These are phyloP conservation scores for Mythimna pallens DNA, from an alignment of 2,888 invertebrate genomes.

Conservation along the genomic window DNA sequence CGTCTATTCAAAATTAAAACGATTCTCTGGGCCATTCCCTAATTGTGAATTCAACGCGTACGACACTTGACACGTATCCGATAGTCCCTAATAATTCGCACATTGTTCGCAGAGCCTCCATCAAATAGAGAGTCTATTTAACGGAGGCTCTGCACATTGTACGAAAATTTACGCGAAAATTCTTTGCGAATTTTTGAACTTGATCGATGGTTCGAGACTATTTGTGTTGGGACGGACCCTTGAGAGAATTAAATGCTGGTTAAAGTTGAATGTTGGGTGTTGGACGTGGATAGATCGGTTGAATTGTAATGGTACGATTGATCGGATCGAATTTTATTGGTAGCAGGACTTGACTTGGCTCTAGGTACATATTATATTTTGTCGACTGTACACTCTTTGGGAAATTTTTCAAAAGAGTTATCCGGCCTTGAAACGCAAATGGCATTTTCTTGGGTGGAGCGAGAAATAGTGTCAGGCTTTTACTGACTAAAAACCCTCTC, in stretches of 20 bases:
- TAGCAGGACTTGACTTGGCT: not conserved
- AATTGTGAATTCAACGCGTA: constrained; percentile 65
- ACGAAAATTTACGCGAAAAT: constrained; percentile 40
- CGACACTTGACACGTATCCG: constrained; percentile 54
- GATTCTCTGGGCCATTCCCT: constrained; percentile 52
- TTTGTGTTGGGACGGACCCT: constrained; percentile 20
- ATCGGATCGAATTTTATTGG: constrained; percentile 31
- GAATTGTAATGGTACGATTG: constrained; percentile 21
- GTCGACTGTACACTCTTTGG: not conserved
- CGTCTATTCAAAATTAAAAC: constrained; percentile 64
- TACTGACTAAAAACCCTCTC: too few relatives aligned
- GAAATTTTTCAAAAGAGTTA: too few relatives aligned
- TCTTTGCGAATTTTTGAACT: constrained; percentile 29
- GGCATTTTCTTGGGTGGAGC: too few relatives aligned
- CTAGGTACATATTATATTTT: not conserved
- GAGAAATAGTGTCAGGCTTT: too few relatives aligned
- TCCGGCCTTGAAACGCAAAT: too few relatives aligned
- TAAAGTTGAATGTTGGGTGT: constrained; percentile 17
- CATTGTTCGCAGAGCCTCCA: constrained; percentile 55
- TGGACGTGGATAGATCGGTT: constrained; percentile 28
- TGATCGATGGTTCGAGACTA: constrained; percentile 41
- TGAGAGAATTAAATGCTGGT: constrained; percentile 32
- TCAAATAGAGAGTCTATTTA: constrained; percentile 16
- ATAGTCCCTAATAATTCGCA: constrained; percentile 60
- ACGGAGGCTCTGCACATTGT: constrained; percentile 42